Conservation (phyloP, 2,888 invertebrate species). For the Chymomyza fuscimana region DNA sequence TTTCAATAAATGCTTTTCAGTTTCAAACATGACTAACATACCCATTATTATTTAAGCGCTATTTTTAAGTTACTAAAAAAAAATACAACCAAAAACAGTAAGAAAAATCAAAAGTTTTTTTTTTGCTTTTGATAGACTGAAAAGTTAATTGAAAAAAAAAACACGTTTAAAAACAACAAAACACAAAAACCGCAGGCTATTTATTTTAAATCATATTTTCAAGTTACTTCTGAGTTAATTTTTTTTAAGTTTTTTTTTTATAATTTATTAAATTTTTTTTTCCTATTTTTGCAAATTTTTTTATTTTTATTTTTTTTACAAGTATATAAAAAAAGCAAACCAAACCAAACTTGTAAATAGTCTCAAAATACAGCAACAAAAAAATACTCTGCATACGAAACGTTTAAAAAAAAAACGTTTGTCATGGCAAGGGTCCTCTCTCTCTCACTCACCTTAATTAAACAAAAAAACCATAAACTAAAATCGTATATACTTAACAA, state of each 20-base stretch:
- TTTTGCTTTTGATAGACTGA: slow-evolving; percentile 48
- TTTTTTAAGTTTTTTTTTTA: slow-evolving; percentile 20
- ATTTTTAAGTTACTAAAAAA: slow-evolving; percentile 25
- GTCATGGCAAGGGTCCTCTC: slow-evolving; percentile 76
- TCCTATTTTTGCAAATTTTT: slow-evolving; percentile 24
- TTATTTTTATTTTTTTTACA: slow-evolving; percentile 23
- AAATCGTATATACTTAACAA: slow-evolving; percentile 48
- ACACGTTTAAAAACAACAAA: slow-evolving; percentile 41
- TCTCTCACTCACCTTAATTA: slow-evolving; percentile 44
- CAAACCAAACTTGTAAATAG: slow-evolving; percentile 75
- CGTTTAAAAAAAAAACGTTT: slow-evolving; percentile 59
- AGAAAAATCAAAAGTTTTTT: slow-evolving; percentile 48
- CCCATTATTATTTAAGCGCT: slow-evolving; percentile 47
- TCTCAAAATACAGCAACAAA: slow-evolving; percentile 56
- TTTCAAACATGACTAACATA: slow-evolving; percentile 67
- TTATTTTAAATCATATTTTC: slow-evolving; percentile 29
- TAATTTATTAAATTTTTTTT: slow-evolving; percentile 8
- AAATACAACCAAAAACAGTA: slow-evolving; percentile 29
- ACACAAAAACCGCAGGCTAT: slow-evolving; percentile 42
- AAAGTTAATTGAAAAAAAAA: slow-evolving; percentile 21
- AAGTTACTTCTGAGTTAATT: slow-evolving; percentile 40
- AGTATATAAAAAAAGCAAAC: slow-evolving; percentile 46
- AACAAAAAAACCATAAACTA: slow-evolving; percentile 22
- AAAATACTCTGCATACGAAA: slow-evolving; percentile 68
- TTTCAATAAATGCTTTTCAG: slow-evolving; percentile 42